Evolutionary conservation across 1,140 invertebrate genomes (phyloP).

Genomic region (Lucilia cuprina): DNA sequence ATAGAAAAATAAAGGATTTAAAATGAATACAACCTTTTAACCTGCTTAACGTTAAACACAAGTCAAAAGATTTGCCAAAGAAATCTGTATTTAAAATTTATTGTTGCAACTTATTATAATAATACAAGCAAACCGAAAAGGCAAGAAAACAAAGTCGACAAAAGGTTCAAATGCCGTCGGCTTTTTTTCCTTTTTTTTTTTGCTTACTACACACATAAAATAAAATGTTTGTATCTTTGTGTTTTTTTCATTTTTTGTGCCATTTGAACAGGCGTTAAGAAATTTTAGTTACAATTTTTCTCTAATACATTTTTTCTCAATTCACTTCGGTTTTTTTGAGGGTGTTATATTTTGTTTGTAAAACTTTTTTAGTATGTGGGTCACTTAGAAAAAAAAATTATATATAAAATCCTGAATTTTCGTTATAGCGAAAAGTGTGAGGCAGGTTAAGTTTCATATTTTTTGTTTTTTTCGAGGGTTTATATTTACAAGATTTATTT

Average conservation of each 20-base stretch:
- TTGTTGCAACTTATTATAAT: neutral
- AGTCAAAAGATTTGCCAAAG: conserved; percentile 32
- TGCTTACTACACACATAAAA: neutral
- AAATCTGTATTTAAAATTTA: conserved; percentile 9
- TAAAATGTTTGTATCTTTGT: neutral
- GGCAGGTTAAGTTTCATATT: neutral
- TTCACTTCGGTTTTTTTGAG: neutral
- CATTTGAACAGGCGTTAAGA: conserved; percentile 20
- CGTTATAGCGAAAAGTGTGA: neutral
- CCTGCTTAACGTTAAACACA: neutral
- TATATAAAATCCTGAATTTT: neutral
- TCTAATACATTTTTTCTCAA: neutral
- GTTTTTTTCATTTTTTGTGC: conserved; percentile 23
- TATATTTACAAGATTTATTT: neutral
- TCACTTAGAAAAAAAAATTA: neutral
- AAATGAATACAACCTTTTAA: conserved; percentile 25
- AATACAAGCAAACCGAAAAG: neutral
- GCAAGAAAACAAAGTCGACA: neutral
- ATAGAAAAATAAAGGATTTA: neutral
- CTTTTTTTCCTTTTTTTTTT: neutral
- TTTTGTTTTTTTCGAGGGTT: neutral
- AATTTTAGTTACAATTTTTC: neutral
- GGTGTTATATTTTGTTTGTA: neutral
- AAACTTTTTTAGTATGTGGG: conserved; percentile 5
- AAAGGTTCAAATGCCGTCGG: conserved; percentile 11